phyloP scores from a whole-genome alignment of 2,113 vertebrate genomes.

The Opisthocomus hoazin region DNA sequence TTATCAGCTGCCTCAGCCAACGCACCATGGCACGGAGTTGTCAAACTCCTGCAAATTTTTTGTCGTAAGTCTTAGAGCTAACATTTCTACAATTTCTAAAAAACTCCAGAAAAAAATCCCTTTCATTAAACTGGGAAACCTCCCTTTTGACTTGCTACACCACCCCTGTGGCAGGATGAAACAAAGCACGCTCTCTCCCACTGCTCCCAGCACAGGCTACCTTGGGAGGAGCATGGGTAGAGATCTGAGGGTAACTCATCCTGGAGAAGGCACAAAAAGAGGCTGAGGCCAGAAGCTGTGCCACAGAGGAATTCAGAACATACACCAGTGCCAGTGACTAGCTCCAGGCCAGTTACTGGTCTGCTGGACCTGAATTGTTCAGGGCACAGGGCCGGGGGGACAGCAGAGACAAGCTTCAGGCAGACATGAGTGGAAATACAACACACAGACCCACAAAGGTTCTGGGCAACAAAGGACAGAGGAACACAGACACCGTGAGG shows the following conservation, averaged over 20 bases:
- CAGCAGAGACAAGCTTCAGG: too few species aligned
- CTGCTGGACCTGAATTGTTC: neutral
- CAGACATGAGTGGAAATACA: neutral
- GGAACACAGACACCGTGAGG: too few species aligned
- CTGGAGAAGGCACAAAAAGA: rapidly evolving
- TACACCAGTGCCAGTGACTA: rapidly evolving
- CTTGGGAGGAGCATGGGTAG: neutral
- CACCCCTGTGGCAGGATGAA: neutral
- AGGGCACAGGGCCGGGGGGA: too few species aligned
- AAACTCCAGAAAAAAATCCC: neutral
- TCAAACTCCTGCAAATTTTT: conserved; percentile 46
- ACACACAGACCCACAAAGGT: rapidly evolving
- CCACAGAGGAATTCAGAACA: too few species aligned
- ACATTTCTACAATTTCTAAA: neutral
- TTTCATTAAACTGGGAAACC: neutral
- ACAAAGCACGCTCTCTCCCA: rapidly evolving
- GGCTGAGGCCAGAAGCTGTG: rapidly evolving
- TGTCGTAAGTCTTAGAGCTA: neutral
- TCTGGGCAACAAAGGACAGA: too few species aligned
- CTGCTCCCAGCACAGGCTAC: neutral
- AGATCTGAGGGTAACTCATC: too few species aligned
- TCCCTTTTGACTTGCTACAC: neutral
- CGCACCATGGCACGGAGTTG: conserved; percentile 6
- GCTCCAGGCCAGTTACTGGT: rapidly evolving
- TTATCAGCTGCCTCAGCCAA: conserved; percentile 50